Base-by-base conservation (phyloP, 2,797 vertebrate species). In the Loriculus beryllinus region DNA sequence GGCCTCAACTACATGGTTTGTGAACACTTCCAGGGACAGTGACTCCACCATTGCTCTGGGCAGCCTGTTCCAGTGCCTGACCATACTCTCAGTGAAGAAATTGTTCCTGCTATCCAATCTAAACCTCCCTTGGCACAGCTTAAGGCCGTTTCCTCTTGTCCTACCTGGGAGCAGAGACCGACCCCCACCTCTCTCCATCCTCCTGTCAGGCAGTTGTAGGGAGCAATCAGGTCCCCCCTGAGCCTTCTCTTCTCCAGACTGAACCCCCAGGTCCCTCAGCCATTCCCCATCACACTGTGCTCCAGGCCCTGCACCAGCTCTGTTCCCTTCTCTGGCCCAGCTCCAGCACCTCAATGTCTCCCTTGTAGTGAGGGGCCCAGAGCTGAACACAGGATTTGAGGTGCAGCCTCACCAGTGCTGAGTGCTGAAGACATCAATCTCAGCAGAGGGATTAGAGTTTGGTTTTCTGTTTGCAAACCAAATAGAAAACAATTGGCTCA, bases 291-390 rank as follows among this genome's bases (percentile, higher is more conserved):
- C 20, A 22, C 52, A 15, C 21, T 15, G 54, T 33, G 14, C 21
- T 23, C 21, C 54, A 56, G 21, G 54, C n/a, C 21, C 54, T 56
- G 54, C n/a, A 10, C 54, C n/a, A 35, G 54, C 22, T 23, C 22
- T 1, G 2, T 5, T 35, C n/a, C 9, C 21, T 57, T 57, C n/a
- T 35, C n/a, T 25, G 14, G 22, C 2, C 54, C 7, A 0, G 0
- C 54, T 57, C 14, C n/a, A 57, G 54, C n/a, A 57, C 54, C 22
- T 57, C 54, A 35, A 16, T 23, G 54, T 7, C 54, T 6, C 14
- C 10, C n/a, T 56, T 35, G 14, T 23, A 57, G n/a, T 35, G 54
- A 23, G n/a, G 9, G 22, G 21, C n/a, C 14, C 54, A 35, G n/a
- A 57, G 35, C 9, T 35, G 54, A 57, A 35, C 54, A 35, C n/a